These are phyloP conservation scores for Chouioia cunea DNA, from an alignment of 2,888 invertebrate genomes.

Conservation along the genomic window DNA sequence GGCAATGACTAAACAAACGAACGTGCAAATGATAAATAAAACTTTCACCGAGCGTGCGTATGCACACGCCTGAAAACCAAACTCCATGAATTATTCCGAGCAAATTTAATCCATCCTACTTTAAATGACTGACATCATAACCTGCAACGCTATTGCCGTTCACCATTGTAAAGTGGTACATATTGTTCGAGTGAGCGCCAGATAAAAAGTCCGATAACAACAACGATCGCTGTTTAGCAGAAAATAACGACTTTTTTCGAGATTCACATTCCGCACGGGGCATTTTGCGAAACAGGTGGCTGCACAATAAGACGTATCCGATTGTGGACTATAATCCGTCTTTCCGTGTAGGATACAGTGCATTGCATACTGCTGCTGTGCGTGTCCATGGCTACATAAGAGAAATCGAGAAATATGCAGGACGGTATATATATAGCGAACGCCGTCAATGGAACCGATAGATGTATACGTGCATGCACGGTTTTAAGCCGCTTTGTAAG, in stretches of 20 bases:
- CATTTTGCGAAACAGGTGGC: constrained; percentile 64
- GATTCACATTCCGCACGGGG: constrained; percentile 11
- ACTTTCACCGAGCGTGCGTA: constrained; percentile 15
- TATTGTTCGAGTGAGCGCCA: too few species aligned
- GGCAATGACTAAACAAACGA: constrained; percentile 19
- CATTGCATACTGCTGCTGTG: too few species aligned
- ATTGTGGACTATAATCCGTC: constrained; percentile 63
- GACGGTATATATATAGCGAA: constrained; percentile 3
- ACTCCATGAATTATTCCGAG: constrained; percentile 36
- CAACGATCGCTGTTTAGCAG: too few species aligned
- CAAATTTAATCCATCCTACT: constrained; percentile 9
- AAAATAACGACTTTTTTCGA: too few species aligned
- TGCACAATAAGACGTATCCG: constrained; percentile 62
- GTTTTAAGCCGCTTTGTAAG: too few species aligned
- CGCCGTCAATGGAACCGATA: too few species aligned
- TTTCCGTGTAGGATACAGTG: constrained; percentile 51
- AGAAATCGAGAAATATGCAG: constrained; percentile 62
- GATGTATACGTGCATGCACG: constrained; percentile 16
- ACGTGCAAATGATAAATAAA: constrained; percentile 29
- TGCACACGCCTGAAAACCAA: constrained; percentile 8
- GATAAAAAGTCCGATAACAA: too few species aligned
- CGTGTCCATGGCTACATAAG: too few species aligned
- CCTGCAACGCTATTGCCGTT: constrained; percentile 2
- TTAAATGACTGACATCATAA: constrained; percentile 37
- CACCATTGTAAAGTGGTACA: too few species aligned